Evolutionary conservation across 2,797 vertebrate genomes (phyloP), one percentile per base, ranked within the genome.

Genomic region (Poeciliopsis turneri): DNA sequence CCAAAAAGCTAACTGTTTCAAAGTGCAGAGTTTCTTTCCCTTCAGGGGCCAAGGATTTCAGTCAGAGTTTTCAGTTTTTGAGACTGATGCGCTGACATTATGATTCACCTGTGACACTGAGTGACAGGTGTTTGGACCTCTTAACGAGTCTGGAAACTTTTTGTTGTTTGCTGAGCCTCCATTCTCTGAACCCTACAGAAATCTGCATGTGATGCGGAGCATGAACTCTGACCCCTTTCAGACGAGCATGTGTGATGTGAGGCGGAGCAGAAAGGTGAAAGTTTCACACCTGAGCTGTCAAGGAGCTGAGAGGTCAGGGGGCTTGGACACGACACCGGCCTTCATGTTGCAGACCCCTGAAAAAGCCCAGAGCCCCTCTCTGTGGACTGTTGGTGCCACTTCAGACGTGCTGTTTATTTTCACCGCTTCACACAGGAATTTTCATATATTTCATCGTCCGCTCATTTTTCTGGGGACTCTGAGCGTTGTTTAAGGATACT

Each of bases 321-420:
- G 74, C 72, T 70, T 78, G 68, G 68, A 55, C 25, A 23, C 28
- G 0, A 68, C 59, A 76, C 89, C 95, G 88, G 90, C 82, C 88
- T 87, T 90, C 94, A 93, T 90, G 85, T 90, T 89, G 80, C 46
- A 76, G 81, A 51, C 81, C 79, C 77, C 92, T 98, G 97, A 98
- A 95, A 95, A 97, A 97, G 95, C 89, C 86, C 97, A 98, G 97
- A 96, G 95, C 93, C 94, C 89, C 92, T 77, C 95, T 90, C 96
- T 95, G 95, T 88, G 95, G 97, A 95, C 96, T 94, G 96, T 95
- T 95, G 96, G 96, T 97, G 96, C 97, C 97, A 97, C 93, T 95
- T 96, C 95, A 95, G 95, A 96, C 96, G 93, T 93, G 93, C 97
- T 99, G 97, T 98, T 98, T 99, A 99, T 99, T 99, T 99, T 99